Evolutionary conservation across 2,888 invertebrate species (phyloP).

Genomic region (Dysmachus trigonus): DNA sequence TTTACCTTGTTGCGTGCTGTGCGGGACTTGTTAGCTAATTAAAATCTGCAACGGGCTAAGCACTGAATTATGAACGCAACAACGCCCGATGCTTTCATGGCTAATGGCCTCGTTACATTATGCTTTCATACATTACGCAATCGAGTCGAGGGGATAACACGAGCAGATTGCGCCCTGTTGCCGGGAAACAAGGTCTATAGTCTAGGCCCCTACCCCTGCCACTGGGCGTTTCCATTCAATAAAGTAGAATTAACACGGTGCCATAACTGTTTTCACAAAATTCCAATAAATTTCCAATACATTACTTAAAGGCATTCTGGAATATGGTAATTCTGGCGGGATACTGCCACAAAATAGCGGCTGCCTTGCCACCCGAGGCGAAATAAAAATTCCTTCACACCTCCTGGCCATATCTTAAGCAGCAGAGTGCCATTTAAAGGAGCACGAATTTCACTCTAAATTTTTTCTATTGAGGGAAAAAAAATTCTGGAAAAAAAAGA

Average conservation of each 20-base stretch:
- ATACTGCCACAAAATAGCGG: background rate
- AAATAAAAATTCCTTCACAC: background rate
- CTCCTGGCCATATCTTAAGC: background rate
- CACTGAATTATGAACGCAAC: background rate
- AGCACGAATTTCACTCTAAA: background rate
- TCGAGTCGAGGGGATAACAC: background rate
- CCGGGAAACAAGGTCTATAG: background rate
- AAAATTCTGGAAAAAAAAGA: background rate
- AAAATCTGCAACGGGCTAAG: background rate
- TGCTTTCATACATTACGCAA: background rate
- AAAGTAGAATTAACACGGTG: background rate
- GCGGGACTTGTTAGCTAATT: background rate
- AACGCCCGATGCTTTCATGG: background rate
- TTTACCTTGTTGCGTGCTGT: background rate
- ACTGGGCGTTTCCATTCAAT: background rate
- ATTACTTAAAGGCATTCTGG: background rate
- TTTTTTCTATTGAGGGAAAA: background rate
- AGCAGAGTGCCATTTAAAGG: background rate
- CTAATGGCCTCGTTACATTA: background rate
- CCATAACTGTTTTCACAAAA: background rate
- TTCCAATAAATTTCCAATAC: background rate
- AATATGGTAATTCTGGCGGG: background rate
- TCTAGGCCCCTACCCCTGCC: no score
- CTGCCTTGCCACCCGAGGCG: background rate
- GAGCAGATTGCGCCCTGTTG: background rate